Evolutionary conservation across 2,797 vertebrate genomes (phyloP), one percentile per base, ranked within the genome.

Genomic region (Sebastes umbrosus): DNA sequence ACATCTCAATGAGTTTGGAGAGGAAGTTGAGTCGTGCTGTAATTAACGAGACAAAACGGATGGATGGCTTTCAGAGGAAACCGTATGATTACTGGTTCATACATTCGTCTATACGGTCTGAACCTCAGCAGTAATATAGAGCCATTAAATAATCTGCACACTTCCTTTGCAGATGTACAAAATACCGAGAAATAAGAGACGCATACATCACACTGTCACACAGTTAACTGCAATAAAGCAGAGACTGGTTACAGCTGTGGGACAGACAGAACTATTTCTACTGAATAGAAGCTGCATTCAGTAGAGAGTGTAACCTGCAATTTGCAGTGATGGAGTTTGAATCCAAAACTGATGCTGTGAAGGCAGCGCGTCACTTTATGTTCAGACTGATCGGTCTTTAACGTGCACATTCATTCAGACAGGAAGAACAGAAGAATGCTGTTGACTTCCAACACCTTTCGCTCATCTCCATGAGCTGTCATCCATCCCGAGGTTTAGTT

Each of bases 1-100:
- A 75, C 57, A 27, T 58, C n/a, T 75, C 1, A 3, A 79, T 18
- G 55, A 54, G 39, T 78, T 79, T 24, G 0, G 1, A 59, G 46
- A 77, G 69, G 62, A 89, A 79, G 66, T 39, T 24, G 72, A 74
- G 59, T 77, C 13, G 22, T 8, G 52, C 16, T 31, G 58, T 39
- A 72, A 74, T 60, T 50, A 82, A 68, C 2, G 2, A 46, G 31
- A 54, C 68, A 22, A 71, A 74, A 70, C 7, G 31, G 70, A 60
- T 25, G 64, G 39, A 60, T 25, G 64, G 52, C 24, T 59, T 69
- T 58, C 60, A 24, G 27, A 14, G 29, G 52, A 32, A 20, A 29
- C 46, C 5, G 36, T 39, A 39, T 39, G 3, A 5, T 65, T 52
- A 3, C 8, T 27, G 36, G 34, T 25, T 36, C 55, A 43, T 10